Conservation (phyloP, 2,113 vertebrate species). For the Smithornis capensis region DNA sequence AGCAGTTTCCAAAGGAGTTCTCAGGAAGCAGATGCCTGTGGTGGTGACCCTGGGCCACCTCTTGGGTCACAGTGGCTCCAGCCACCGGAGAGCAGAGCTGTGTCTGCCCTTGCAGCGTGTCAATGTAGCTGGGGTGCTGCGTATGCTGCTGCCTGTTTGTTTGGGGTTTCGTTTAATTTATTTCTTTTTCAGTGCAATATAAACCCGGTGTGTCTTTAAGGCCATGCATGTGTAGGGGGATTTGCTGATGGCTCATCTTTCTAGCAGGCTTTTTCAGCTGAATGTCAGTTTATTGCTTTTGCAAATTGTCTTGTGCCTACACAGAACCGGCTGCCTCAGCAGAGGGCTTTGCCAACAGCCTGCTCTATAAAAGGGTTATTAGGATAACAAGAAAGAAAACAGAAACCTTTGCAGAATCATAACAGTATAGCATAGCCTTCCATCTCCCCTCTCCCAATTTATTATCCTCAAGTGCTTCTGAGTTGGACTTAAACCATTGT, state of each 20-base stretch:
- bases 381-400: conserved; percentile 70
- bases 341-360: conserved; percentile 62
- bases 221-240: conserved; percentile 51
- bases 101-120: background rate
- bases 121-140: background rate
- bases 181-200: background rate
- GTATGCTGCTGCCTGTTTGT: background rate
- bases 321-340: conserved; percentile 69
- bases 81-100: background rate
- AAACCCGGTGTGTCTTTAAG: conserved; percentile 55
- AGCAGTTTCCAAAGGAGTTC: background rate
- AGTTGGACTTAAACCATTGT: background rate
- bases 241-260: conserved; percentile 70
- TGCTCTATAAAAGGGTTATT: conserved; percentile 67
- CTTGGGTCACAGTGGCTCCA: background rate
- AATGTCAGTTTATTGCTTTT: conserved; percentile 72
- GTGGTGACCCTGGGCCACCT: background rate
- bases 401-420: conserved; percentile 67
- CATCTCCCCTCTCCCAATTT: conserved; percentile 1
- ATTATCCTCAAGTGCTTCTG: conserved; percentile 42
- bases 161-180: background rate
- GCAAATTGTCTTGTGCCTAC: conserved; percentile 69
- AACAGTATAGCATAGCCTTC: conserved; percentile 1
- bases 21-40: background rate
- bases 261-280: conserved; percentile 60